Evolutionary conservation across 2,113 vertebrate genomes (phyloP).

Genomic region (Prionailurus viverrinus): DNA sequence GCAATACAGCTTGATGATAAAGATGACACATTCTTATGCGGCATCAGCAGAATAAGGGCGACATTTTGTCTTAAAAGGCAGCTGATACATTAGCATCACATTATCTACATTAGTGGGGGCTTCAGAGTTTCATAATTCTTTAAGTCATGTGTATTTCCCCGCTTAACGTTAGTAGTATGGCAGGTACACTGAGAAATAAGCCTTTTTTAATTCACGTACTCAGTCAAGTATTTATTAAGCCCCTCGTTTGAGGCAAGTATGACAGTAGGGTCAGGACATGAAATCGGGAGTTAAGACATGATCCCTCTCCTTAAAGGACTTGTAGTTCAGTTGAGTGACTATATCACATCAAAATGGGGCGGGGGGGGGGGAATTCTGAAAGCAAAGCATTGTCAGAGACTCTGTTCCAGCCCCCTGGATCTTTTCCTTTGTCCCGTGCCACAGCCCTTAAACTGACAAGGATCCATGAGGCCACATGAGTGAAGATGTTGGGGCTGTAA

Average conservation of each 20-base stretch:
- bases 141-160: not conserved
- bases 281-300: not conserved
- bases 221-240: slow-evolving; percentile 34
- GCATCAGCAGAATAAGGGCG: not conserved
- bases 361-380: not conserved
- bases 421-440: not conserved
- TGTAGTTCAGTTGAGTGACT: not conserved
- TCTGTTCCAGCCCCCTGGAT: not conserved
- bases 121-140: slow-evolving; percentile 28
- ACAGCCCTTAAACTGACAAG: not conserved
- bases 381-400: slow-evolving; percentile 8
- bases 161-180: not conserved
- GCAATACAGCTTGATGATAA: not conserved
- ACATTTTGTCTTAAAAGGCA: slow-evolving; percentile 2
- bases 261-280: not conserved
- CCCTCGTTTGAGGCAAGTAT: not conserved
- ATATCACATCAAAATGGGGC: not conserved
- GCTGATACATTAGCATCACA: not conserved
- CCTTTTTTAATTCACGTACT: not conserved
- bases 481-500: not conserved
- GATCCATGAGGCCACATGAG: not conserved
- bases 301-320: not conserved
- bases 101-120: too few species aligned
- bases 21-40: not conserved
- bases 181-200: not conserved